These are phyloP conservation scores for Harmothoe impar DNA, from an alignment of 2,888 invertebrate species.

Conservation along the genomic window DNA sequence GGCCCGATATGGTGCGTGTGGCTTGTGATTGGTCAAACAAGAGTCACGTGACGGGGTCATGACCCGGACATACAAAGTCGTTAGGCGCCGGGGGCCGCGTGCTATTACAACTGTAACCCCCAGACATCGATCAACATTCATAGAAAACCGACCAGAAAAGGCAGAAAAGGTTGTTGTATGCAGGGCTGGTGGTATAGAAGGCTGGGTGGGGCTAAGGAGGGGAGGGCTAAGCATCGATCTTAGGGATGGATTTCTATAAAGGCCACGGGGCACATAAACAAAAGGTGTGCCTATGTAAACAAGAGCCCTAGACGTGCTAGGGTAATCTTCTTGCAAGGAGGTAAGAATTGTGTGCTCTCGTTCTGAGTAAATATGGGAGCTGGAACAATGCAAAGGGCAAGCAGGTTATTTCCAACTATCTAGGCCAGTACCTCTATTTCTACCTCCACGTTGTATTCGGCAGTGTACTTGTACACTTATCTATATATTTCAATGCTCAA, in stretches of 20 bases:
- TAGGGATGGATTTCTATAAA: constrained; percentile 13
- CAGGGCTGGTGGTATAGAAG: neutral
- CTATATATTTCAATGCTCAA: too few species aligned
- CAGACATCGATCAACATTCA: constrained; percentile 35
- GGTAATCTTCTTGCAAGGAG: too few species aligned
- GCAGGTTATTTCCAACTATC: too few species aligned
- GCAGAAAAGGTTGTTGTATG: neutral
- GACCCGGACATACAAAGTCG: constrained; percentile 22
- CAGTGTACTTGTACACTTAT: too few species aligned
- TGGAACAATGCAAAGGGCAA: too few species aligned
- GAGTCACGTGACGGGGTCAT: neutral
- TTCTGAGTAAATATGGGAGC: too few species aligned
- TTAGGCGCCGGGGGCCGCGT: neutral
- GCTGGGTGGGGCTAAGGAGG: neutral
- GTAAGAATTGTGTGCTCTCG: too few species aligned
- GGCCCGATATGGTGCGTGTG: neutral
- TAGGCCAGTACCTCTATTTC: too few species aligned
- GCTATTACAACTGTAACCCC: constrained; percentile 1
- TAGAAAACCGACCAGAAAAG: neutral
- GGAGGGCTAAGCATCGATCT: constrained; percentile 2
- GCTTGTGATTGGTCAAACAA: constrained; percentile 24
- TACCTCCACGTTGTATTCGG: too few species aligned
- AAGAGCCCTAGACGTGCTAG: neutral
- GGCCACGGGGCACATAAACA: constrained; percentile 29
- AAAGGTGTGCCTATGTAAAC: neutral